Percentiles rank a stretch among this genome's conserved stretches.
Evolutionary conservation across 1,140 invertebrate species (phyloP).

Genomic region (Vollenhovia emeryi): DNA sequence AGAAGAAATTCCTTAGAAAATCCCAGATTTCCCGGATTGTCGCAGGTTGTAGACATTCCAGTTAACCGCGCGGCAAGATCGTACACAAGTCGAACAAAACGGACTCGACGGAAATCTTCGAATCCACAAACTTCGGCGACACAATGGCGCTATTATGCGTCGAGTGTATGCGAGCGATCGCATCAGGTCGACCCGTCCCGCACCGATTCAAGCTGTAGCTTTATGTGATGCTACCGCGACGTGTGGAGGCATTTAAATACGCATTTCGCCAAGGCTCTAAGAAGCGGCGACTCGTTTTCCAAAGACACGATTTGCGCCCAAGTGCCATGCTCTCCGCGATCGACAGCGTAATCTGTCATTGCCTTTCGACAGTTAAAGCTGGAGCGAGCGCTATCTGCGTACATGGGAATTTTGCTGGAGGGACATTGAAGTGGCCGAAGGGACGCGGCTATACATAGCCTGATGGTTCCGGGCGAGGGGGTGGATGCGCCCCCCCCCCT

Average conservation of each 20-base stretch:
- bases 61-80: background rate
- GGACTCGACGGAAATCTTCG: background rate
- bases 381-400: background rate
- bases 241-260: background rate
- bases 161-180: background rate
- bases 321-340: background rate
- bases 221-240: background rate
- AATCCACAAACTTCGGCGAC: background rate
- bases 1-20: background rate
- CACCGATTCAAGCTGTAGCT: background rate
- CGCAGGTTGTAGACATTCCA: background rate
- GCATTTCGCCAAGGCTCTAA: background rate
- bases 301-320: background rate
- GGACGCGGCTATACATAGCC: background rate
- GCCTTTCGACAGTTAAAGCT: background rate
- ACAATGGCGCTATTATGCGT: slow-evolving; percentile 7
- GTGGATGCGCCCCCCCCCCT: background rate
- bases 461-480: slow-evolving; percentile 17
- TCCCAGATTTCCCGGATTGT: background rate
- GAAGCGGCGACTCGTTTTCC: background rate
- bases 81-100: background rate
- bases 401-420: background rate
- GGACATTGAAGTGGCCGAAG: background rate
- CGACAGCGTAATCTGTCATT: slow-evolving; percentile 5
- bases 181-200: background rate